Evolutionary conservation across 2,113 vertebrate species (phyloP), one percentile per base, ranked within the genome.

Genomic region (Oenanthe oenanthe): DNA sequence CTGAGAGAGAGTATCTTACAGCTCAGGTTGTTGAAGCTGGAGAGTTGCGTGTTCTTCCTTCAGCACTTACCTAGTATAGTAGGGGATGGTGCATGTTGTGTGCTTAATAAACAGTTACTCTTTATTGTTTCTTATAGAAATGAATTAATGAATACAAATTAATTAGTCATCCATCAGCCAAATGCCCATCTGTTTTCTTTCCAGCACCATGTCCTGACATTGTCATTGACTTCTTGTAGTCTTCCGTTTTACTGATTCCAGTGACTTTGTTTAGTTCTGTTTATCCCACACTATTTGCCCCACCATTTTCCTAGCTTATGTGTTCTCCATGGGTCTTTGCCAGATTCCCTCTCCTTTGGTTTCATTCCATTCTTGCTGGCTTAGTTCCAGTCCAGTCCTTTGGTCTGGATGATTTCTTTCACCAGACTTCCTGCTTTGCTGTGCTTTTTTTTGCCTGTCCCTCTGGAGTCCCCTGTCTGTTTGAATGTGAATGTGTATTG

Each of bases 381-480:
- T 91, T 86, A 86, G 76, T 95, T 96, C 91, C 86, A 91, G 78
- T 75, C 34, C 53, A 85, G 67, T 83, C 91, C 42, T 95, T 88
- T 80, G 87, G 75, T 83, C 60, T 73, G 89, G 54, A 42, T 89
- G 56, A 42, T 83, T 86, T 85, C 71, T 95, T 91, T 92, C 42
- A 73, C 54, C 79, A 88, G 58, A 72, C 72, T 92, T 93, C 88
- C 74, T 92, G 81, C 74, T 87, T 94, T 91, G n/a, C 85, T 85
- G 77, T 4, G 3, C 84, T 92, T 89, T 88, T 24, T 78, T 89
- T 74, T 85, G 48, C 51, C 18, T 84, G 36, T 43, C 7, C 13
- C 57, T 74, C 17, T 61, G 36, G 48, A 67, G 61, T 71, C 40
- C 34, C 34, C 40, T 10, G 4, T 45, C 62, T 3, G 5, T 75